A percentile compares a stretch with the other conserved stretches of the same genome.
Evolutionary conservation across 1,140 invertebrate species (phyloP).

Genomic region (Drosophila micromelanica): DNA sequence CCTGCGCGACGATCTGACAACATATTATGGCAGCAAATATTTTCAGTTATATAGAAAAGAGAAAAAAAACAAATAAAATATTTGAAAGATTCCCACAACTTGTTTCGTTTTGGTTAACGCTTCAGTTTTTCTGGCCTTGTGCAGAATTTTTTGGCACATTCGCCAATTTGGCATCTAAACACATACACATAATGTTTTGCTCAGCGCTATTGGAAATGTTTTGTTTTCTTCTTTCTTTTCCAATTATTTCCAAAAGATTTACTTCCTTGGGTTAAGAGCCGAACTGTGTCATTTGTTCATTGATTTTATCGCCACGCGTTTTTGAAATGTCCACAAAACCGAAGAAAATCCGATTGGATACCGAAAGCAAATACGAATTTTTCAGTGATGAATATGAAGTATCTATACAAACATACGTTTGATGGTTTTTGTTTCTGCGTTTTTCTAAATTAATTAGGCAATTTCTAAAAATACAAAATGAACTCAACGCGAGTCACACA

Average conservation of each 20-base stretch:
- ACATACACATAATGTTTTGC: conserved; percentile 43
- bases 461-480: conserved; percentile 79
- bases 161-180: conserved; percentile 48
- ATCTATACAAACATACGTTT: conserved; percentile 54
- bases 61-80: conserved; percentile 22
- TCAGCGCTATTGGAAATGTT: conserved; percentile 36
- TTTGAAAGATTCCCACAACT: conserved; percentile 33
- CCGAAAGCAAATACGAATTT: conserved; percentile 43
- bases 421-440: conserved; percentile 29
- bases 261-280: conserved; percentile 8
- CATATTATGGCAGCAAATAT: conserved; percentile 52
- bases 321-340: conserved; percentile 40
- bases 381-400: conserved; percentile 60
- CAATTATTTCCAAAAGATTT: conserved; percentile 42
- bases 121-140: conserved; percentile 52
- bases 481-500: conserved; percentile 72
- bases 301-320: conserved; percentile 29
- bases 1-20: conserved; percentile 30
- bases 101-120: conserved; percentile 39
- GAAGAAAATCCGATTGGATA: conserved; percentile 23
- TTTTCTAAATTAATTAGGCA: conserved; percentile 83
- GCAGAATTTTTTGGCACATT: conserved; percentile 61
- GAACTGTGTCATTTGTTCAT: conserved; percentile 8
- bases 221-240: conserved; percentile 14
- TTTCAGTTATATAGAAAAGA: conserved; percentile 21